phyloP scores from a whole-genome alignment of 2,888 invertebrate genomes.

The Polymixis lichenea region DNA sequence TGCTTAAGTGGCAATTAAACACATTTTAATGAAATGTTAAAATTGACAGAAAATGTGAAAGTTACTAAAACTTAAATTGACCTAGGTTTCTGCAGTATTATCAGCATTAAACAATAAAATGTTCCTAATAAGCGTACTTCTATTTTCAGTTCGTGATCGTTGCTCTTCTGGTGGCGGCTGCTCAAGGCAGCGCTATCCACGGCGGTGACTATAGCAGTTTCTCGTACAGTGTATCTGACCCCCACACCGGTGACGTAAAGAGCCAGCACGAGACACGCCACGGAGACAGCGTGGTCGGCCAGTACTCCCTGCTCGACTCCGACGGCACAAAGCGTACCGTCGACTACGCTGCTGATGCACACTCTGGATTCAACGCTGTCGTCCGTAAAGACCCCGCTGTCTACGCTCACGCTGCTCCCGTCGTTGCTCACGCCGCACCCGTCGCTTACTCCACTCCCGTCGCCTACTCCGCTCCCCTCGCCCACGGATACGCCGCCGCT shows the following conservation, averaged over 20 bases:
- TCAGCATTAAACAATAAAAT: accelerated
- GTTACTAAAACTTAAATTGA: not conserved
- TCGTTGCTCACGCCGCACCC: conserved; percentile 79
- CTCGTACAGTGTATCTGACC: conserved; percentile 87
- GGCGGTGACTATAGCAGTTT: conserved; percentile 85
- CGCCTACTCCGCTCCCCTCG: conserved; percentile 61
- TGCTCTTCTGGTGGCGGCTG: conserved; percentile 86
- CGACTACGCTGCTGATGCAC: conserved; percentile 90
- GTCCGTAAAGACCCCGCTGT: conserved; percentile 87
- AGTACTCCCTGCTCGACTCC: conserved; percentile 89
- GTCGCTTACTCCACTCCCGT: conserved; percentile 74
- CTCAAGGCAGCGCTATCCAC: conserved; percentile 83
- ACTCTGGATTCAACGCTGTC: conserved; percentile 90
- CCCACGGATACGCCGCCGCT: conserved; percentile 70
- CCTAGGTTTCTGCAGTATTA: too few relatives aligned
- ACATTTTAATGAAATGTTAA: not conserved
- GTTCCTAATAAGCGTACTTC: not conserved
- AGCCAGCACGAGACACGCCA: conserved; percentile 92
- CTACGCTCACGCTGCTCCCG: conserved; percentile 73
- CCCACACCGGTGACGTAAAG: conserved; percentile 88
- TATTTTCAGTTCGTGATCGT: conserved; percentile 85
- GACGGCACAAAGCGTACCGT: conserved; percentile 92
- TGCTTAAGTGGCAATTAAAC: too few relatives aligned
- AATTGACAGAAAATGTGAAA: accelerated
- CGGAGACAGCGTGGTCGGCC: conserved; percentile 91